Evolutionary conservation across 2,888 invertebrate genomes (phyloP), one percentile per base, ranked within the genome.

Genomic region (Spatulosminthurus flaviceps): DNA sequence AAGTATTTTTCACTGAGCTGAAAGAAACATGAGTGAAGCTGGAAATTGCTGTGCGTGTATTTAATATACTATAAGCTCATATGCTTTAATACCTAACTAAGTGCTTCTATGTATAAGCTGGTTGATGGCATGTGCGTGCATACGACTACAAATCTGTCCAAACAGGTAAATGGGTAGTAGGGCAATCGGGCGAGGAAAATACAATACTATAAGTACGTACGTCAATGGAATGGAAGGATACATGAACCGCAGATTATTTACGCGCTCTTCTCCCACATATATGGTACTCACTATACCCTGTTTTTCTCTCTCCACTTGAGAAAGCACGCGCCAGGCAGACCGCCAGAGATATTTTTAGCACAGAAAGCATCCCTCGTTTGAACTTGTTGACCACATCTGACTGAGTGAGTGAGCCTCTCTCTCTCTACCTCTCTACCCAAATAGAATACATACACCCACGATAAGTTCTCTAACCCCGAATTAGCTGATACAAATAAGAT

Each of bases 301-400:
- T 26, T 9, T 64, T 11, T 64, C 16, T 64, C 64, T 64, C 64
- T 64, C 64, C 64, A 64, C 64, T 64, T 64, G 64, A 64, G 64
- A 64, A 64, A 64, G 64, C 64, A 64, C 64, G 64, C 64, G 64
- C 64, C 64, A 64, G 64, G 64, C 64, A n/a, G 64, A 64, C 64
- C 64, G 64, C 64, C 64, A 11, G 64, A 22, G 64, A 24, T 64
- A 64, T 64, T 64, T 64, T 64, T 64, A 64, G 64, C 64, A 24
- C 64, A 26, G 13, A 64, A 64, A 64, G 64, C 64, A 64, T 64
- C 64, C 64, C 64, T 26, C 11, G 24, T 22, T 64, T 64, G 24
- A 64, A 9, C 64, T 22, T 64, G 64, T 64, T 64, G 64, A 24
- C 64, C 64, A 64, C 64, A 51, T 11, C 24, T 2, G 22, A 22